Conservation (phyloP, 2,888 invertebrate genomes). For the Griposia aprilina region DNA sequence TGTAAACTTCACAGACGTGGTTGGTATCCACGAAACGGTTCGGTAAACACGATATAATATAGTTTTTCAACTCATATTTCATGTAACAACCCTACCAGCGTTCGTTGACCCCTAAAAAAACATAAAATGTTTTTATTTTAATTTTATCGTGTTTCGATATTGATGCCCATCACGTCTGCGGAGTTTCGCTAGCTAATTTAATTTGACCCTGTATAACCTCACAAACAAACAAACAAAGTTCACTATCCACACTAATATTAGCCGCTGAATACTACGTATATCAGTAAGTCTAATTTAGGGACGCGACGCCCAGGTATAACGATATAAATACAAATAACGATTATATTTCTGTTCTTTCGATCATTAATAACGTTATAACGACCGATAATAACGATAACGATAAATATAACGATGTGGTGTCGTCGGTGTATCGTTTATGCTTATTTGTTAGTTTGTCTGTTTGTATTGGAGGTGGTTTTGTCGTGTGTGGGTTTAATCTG, state of each 20-base stretch:
- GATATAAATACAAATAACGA: slow-evolving; percentile 84
- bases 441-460: slow-evolving; percentile 54
- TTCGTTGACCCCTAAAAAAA: no score
- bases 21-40: no score
- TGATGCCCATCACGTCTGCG: no score
- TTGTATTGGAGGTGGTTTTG: slow-evolving; percentile 33
- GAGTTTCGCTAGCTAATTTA: no score
- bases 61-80: no score
- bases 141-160: no score
- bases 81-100: no score
- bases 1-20: no score
- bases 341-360: slow-evolving; percentile 86
- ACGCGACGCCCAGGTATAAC: slow-evolving; percentile 74
- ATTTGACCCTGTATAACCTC: no score
- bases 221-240: slow-evolving; percentile 35
- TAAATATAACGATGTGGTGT: slow-evolving; percentile 84
- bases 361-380: slow-evolving; percentile 88
- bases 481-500: slow-evolving; percentile 31
- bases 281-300: slow-evolving; percentile 67
- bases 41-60: no score
- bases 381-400: slow-evolving; percentile 89
- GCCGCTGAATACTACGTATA: slow-evolving; percentile 31
- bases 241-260: slow-evolving; percentile 30
- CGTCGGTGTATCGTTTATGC: slow-evolving; percentile 72
- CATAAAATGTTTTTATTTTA: no score